Evolutionary conservation across 1,140 invertebrate species (phyloP), one percentile per base, ranked within the genome.

Genomic region (Atta cephalotes): DNA sequence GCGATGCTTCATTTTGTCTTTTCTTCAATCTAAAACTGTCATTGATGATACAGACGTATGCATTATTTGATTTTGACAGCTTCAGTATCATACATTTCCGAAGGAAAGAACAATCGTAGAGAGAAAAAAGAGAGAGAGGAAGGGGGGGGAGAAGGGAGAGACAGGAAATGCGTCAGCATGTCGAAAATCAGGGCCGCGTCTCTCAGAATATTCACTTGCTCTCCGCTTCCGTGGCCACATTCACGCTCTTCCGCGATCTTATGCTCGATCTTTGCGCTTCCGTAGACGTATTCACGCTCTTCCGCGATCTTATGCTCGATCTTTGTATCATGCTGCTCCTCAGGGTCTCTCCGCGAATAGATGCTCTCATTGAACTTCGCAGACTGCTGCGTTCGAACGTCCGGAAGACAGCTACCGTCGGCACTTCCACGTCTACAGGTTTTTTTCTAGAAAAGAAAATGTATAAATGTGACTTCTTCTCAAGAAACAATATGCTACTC

Each of bases 301-400:
- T 92, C 5, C 91, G 88, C 10, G 94, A 94, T 31, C 91, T 89
- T 25, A 93, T 86, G 76, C 92, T 93, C 16, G 95, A 95, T 82
- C 96, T 93, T 62, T 96, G 96, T 84, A 97, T 96, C 91, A 97
- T 96, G 86, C 96, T 97, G 12, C 97, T 97, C 62, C 97, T 94
- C 16, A 96, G 94, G 0, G 94, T 93, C 92, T 97, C 97, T 1
- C 97, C 97, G 51, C 97, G 95, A 2, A 96, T 94, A 0, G 97
- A 97, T 0, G 96, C 96, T 70, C 96, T 94, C 35, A 96, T 93
- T 4, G 96, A 97, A 45, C 93, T 95, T 76, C 95, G 94, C 6
- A 90, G 80, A 85, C 94, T 92, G 85, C 93, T 93, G 60, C 92
- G 92, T 28, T 93, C 94, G 85, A 95, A 94, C 45, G 90, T 93